Conservation (phyloP, 2,888 invertebrate species). For the Nasonia oneida region DNA sequence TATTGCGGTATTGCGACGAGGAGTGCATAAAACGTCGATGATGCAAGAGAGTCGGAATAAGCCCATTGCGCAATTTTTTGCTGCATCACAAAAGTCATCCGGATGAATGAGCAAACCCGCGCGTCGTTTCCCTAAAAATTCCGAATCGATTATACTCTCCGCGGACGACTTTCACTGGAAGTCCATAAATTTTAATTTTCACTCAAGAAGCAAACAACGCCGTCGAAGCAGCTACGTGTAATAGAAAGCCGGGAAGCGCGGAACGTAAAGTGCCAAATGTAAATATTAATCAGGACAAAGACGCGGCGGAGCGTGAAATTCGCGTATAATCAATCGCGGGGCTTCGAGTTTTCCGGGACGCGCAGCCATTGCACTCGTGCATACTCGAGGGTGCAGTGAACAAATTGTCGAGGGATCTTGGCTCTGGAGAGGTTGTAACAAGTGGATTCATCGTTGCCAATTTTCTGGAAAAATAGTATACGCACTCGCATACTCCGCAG, state of each 20-base stretch:
- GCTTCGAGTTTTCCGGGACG: conserved; percentile 30
- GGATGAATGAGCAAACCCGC: background rate
- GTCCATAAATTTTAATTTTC: background rate
- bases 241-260: background rate
- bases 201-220: background rate
- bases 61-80: background rate
- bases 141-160: background rate
- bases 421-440: too few species aligned
- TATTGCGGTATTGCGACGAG: background rate
- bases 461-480: too few species aligned
- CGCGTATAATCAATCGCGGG: conserved; percentile 27
- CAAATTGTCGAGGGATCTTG: too few species aligned
- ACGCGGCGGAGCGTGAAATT: conserved; percentile 44
- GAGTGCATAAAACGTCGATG: background rate
- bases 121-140: background rate
- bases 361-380: conserved; percentile 10
- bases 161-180: background rate
- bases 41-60: too few species aligned
- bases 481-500: too few species aligned
- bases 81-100: background rate
- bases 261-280: conserved; percentile 48
- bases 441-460: too few species aligned
- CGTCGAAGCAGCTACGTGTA: background rate
- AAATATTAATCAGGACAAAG: conserved; percentile 62
- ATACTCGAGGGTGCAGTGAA: conserved; percentile 33